Evolutionary conservation across 64 coral and sea anemone species (phyloP).

Genomic region (Hydrozoanthus tunicans): DNA sequence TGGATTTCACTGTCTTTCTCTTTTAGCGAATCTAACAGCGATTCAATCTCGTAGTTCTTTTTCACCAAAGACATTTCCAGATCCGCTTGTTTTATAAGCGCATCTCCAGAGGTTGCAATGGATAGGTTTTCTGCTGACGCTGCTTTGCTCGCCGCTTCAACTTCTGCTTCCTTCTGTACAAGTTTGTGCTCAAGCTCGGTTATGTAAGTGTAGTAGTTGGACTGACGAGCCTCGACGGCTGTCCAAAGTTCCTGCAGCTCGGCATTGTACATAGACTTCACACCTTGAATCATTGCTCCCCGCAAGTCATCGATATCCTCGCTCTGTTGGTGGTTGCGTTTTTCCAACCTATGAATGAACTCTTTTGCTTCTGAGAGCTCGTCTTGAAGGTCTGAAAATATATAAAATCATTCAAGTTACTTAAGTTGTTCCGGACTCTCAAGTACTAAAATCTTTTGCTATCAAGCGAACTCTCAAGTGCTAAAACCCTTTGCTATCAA

Average conservation of each 20-base stretch:
- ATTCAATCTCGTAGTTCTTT: slow-evolving; percentile 25
- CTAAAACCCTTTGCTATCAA: too few relatives aligned
- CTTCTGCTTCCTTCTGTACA: not conserved
- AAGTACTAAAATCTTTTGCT: too few relatives aligned
- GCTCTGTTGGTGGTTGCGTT: not conserved
- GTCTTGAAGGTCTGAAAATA: slow-evolving; percentile 21
- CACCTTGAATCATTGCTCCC: not conserved
- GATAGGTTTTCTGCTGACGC: not conserved
- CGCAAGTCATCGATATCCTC: slow-evolving; percentile 1
- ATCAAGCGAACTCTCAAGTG: too few relatives aligned
- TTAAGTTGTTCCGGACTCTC: not conserved
- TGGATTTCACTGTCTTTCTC: slow-evolving; percentile 11
- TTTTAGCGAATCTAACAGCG: not conserved
- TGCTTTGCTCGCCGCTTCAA: not conserved
- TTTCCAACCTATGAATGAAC: not conserved
- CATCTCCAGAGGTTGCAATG: not conserved
- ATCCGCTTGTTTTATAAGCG: slow-evolving; percentile 6
- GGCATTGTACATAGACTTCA: slow-evolving; percentile 30
- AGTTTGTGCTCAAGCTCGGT: slow-evolving; percentile 7
- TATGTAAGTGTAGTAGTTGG: slow-evolving; percentile 37
- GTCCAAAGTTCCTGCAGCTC: slow-evolving; percentile 23
- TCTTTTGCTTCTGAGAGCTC: slow-evolving; percentile 30
- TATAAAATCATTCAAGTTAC: not conserved
- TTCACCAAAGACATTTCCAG: not conserved
- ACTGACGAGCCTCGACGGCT: not conserved